These are phyloP conservation scores for Tricholauxania praeusta DNA, from an alignment of 2,888 invertebrate species.

Conservation along the genomic window DNA sequence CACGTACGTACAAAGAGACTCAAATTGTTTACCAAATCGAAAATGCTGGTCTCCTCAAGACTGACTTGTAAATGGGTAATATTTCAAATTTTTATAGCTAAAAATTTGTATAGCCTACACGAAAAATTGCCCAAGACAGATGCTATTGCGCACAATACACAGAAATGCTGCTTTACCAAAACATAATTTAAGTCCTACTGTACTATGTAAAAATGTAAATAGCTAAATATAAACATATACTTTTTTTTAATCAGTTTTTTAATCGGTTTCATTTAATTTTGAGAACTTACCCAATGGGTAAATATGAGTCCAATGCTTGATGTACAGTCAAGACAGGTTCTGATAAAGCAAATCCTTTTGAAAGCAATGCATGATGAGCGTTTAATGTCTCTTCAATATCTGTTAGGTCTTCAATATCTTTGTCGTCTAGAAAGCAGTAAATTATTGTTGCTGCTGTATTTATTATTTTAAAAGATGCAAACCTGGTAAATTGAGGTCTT, in stretches of 20 bases:
- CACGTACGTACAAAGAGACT: constrained; percentile 85
- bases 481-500: constrained; percentile 78
- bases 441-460: background rate
- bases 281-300: constrained; percentile 80
- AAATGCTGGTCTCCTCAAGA: constrained; percentile 84
- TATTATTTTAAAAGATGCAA: background rate
- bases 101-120: background rate
- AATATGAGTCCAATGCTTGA: constrained; percentile 90
- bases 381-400: constrained; percentile 74
- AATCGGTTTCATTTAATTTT: background rate
- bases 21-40: constrained; percentile 89
- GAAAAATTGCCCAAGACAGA: constrained; percentile 30
- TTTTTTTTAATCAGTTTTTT: constrained; percentile 2
- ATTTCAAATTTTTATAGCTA: constrained; percentile 1
- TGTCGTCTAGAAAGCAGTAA: constrained; percentile 69
- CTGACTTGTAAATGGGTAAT: constrained; percentile 72
- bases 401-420: constrained; percentile 79
- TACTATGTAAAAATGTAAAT: constrained; percentile 22
- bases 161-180: constrained; percentile 45
- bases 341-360: constrained; percentile 90
- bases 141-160: constrained; percentile 42
- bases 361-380: constrained; percentile 76
- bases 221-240: constrained; percentile 25
- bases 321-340: constrained; percentile 86
- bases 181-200: constrained; percentile 27